These are phyloP conservation scores for Latrodectus geometricus DNA, from an alignment of 1,140 invertebrate genomes.

Conservation along the genomic window DNA sequence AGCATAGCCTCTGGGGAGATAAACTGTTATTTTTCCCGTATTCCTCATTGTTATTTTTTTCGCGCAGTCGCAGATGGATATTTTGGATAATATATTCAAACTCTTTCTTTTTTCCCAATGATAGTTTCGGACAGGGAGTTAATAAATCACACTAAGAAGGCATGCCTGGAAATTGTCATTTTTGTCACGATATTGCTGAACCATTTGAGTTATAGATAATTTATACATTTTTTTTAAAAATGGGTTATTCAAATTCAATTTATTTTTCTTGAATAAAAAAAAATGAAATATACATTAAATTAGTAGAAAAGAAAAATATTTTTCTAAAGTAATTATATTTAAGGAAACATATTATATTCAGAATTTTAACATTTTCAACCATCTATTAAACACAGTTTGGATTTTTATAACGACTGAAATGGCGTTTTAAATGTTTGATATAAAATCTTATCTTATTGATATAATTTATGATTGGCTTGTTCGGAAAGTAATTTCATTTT, in stretches of 20 bases:
- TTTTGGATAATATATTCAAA: slow-evolving; percentile 46
- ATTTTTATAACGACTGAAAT: too few relatives aligned
- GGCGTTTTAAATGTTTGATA: too few relatives aligned
- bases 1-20: slow-evolving; percentile 2
- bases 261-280: too few relatives aligned
- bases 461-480: too few relatives aligned
- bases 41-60: slow-evolving; percentile 19
- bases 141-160: slow-evolving; percentile 15
- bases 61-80: neutral
- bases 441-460: too few relatives aligned
- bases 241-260: too few relatives aligned
- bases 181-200: neutral
- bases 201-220: slow-evolving; percentile 12
- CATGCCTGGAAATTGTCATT: slow-evolving; percentile 32
- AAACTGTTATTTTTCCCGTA: slow-evolving; percentile 43
- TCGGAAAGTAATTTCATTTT: too few relatives aligned
- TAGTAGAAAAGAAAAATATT: neutral
- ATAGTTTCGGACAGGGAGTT: neutral
- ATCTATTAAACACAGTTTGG: too few relatives aligned
- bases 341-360: too few relatives aligned
- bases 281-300: neutral
- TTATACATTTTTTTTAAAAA: neutral
- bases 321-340: too few relatives aligned
- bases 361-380: too few relatives aligned
- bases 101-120: slow-evolving; percentile 14